These are phyloP conservation scores for Balaeniceps rex DNA, from an alignment of 2,113 vertebrate species.

Conservation along the genomic window DNA sequence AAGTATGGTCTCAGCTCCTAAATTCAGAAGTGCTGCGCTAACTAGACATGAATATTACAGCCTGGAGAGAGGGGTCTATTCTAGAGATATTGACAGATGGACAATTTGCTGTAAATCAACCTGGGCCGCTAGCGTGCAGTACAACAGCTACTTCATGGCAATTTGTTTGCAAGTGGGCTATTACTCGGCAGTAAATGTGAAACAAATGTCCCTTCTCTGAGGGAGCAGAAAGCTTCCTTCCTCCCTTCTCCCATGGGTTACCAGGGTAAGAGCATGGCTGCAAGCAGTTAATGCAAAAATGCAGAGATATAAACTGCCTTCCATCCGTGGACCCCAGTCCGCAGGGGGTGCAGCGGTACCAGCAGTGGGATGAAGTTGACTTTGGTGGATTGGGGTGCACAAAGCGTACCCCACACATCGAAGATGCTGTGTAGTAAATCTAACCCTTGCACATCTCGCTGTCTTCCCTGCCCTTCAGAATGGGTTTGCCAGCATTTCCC, in stretches of 20 bases:
- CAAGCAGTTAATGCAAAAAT: not conserved
- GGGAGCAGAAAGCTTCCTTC: not conserved
- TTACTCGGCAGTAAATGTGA: not conserved
- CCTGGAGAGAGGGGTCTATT: not conserved
- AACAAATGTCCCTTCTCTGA: not conserved
- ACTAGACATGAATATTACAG: conserved; percentile 2
- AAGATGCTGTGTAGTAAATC: not conserved
- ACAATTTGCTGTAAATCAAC: conserved; percentile 25
- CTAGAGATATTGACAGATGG: not conserved
- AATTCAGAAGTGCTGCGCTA: not conserved
- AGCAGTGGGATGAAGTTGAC: not conserved
- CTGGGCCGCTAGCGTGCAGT: not conserved
- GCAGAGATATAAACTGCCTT: not conserved
- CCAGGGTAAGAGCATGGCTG: not conserved
- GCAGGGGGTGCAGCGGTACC: not conserved
- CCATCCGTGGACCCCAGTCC: not conserved
- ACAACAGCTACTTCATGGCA: conserved; percentile 17
- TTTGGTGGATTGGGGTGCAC: not conserved
- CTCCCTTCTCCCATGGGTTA: not conserved
- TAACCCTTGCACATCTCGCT: not conserved
- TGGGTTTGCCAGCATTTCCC: not conserved
- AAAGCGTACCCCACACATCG: accelerated
- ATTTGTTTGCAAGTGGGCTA: conserved; percentile 13
- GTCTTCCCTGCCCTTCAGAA: not conserved
- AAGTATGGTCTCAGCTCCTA: not conserved